Evolutionary conservation across 2,113 vertebrate species (phyloP).

Genomic region (Lagopus muta): DNA sequence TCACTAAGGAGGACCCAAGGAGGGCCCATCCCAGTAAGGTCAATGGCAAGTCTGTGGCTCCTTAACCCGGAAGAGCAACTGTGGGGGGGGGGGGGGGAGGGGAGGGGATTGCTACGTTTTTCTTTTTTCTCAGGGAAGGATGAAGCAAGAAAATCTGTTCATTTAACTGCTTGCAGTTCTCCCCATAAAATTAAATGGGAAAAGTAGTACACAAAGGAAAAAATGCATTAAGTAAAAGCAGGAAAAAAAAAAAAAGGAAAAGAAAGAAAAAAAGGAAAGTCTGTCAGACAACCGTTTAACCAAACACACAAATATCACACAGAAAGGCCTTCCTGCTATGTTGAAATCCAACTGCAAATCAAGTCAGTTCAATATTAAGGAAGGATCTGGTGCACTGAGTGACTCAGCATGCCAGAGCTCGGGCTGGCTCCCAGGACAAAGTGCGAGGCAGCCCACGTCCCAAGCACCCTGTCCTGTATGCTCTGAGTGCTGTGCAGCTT

Average conservation of each 20-base stretch:
- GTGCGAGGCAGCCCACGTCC: not conserved
- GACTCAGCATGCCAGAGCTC: conserved; percentile 10
- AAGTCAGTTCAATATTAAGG: not conserved
- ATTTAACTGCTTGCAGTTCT: not conserved
- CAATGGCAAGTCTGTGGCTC: not conserved
- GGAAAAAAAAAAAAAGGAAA: not conserved
- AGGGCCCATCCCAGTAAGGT: not conserved
- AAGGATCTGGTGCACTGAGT: not conserved
- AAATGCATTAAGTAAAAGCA: not conserved
- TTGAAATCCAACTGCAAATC: conserved; percentile 42
- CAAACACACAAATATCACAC: not conserved
- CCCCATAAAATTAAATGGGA: not conserved
- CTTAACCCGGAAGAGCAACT: not conserved
- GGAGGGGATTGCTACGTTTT: not conserved
- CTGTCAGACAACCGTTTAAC: not conserved
- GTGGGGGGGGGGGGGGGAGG: not conserved
- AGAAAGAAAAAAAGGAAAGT: too few species aligned
- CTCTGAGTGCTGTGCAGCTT: not conserved
- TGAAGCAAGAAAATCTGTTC: not conserved
- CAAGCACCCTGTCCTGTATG: not conserved
- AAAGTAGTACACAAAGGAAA: not conserved
- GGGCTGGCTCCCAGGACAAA: not conserved
- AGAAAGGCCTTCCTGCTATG: conserved; percentile 1
- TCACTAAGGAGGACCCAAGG: not conserved
- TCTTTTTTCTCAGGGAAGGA: not conserved